These are phyloP conservation scores for Elymnias hypermnestra DNA, from an alignment of 1,140 invertebrate genomes.

Conservation along the genomic window DNA sequence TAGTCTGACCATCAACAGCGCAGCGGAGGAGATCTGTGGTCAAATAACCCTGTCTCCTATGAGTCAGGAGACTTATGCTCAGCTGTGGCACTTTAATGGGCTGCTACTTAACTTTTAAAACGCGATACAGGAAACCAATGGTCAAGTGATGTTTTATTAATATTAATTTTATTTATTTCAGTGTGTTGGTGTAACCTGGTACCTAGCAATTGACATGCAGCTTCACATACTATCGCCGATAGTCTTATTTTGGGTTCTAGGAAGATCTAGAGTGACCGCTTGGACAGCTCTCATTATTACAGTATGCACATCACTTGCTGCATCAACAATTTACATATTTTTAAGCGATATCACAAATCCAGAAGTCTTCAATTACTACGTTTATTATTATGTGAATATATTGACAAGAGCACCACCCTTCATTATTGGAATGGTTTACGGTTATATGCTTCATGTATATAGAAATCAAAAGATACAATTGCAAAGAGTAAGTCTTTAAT, in stretches of 20 bases:
- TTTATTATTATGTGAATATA: constrained; percentile 36
- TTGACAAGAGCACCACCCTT: constrained; percentile 67
- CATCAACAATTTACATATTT: constrained; percentile 29
- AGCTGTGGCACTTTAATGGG: no score
- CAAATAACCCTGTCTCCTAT: no score
- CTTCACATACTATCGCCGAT: constrained; percentile 79
- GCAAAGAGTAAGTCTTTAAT: no score
- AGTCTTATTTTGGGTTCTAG: constrained; percentile 61
- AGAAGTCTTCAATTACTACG: neutral
- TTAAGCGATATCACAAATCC: neutral
- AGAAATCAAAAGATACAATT: no score
- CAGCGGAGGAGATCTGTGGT: no score
- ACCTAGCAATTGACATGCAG: constrained; percentile 83
- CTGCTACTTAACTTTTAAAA: no score
- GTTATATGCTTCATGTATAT: constrained; percentile 58
- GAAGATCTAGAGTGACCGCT: constrained; percentile 24
- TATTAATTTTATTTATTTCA: no score
- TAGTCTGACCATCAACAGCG: no score
- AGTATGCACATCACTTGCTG: constrained; percentile 16
- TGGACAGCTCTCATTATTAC: constrained; percentile 28
- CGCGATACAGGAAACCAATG: no score
- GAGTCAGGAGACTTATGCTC: no score
- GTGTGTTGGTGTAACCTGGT: no score
- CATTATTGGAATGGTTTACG: constrained; percentile 76
- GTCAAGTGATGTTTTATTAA: no score